Conservation (phyloP, 1,140 invertebrate species). For the Pogonomyrmex barbatus region DNA sequence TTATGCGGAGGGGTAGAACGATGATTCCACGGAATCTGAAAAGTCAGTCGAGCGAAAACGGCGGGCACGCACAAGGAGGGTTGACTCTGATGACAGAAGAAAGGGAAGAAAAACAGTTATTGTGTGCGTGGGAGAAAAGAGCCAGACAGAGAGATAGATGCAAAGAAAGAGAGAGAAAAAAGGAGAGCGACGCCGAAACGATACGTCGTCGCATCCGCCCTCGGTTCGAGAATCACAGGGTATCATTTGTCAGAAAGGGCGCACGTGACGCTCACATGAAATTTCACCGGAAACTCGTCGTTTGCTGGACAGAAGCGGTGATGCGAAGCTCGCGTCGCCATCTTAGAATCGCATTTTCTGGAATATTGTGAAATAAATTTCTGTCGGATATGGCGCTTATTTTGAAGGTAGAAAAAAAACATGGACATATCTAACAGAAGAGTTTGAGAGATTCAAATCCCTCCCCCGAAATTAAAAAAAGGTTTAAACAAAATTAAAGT, state of each 20-base stretch:
- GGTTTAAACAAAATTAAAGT: too few species aligned
- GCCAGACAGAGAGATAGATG: slow-evolving; percentile 18
- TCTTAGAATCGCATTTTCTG: neutral
- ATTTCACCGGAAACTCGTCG: slow-evolving; percentile 76
- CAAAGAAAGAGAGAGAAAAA: slow-evolving; percentile 52
- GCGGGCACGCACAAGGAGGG: slow-evolving; percentile 55
- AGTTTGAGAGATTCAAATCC: too few species aligned
- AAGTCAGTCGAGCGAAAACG: slow-evolving; percentile 80
- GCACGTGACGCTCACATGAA: slow-evolving; percentile 64
- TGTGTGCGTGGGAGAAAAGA: slow-evolving; percentile 46
- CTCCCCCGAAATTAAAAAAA: too few species aligned
- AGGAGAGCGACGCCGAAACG: slow-evolving; percentile 59
- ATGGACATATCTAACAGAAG: too few species aligned
- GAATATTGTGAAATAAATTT: neutral
- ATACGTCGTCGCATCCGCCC: slow-evolving; percentile 79
- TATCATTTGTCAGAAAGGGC: slow-evolving; percentile 79
- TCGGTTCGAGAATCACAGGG: slow-evolving; percentile 77
- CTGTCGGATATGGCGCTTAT: neutral
- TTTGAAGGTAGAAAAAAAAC: neutral
- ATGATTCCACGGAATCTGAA: slow-evolving; percentile 84
- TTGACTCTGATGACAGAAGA: slow-evolving; percentile 23
- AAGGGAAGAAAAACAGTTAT: slow-evolving; percentile 68
- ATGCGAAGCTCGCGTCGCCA: slow-evolving; percentile 46
- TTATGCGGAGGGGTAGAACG: slow-evolving; percentile 72
- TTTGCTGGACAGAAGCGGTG: slow-evolving; percentile 72